Evolutionary conservation across 2,888 invertebrate species (phyloP).

Genomic region (Cosmorhoe ocellata): DNA sequence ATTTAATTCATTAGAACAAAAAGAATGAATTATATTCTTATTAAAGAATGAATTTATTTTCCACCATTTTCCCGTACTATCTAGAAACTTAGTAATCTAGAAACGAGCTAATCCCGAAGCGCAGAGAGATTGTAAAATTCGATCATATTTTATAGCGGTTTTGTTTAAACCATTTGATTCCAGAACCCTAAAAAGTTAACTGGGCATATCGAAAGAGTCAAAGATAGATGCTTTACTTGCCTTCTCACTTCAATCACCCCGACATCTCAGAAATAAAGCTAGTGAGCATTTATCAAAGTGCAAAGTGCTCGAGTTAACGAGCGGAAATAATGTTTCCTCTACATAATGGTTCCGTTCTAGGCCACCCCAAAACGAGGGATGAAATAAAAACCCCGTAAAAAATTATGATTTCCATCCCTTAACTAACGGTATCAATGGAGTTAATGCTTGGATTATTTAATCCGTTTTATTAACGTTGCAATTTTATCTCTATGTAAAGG

Average conservation of each 20-base stretch:
- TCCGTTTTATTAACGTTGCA: slow-evolving; percentile 23
- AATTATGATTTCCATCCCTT: slow-evolving; percentile 51
- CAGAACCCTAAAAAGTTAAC: slow-evolving; percentile 5
- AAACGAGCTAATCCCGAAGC: too few relatives aligned
- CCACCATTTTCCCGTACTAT: too few relatives aligned
- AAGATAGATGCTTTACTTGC: slow-evolving; percentile 6
- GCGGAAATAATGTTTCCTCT: slow-evolving; percentile 79
- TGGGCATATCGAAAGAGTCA: slow-evolving; percentile 20
- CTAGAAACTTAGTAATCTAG: too few relatives aligned
- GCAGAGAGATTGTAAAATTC: too few relatives aligned
- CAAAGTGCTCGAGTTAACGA: slow-evolving; percentile 75
- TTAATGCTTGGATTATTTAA: slow-evolving; percentile 1
- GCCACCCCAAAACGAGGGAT: slow-evolving; percentile 50
- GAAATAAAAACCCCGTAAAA: slow-evolving; percentile 62
- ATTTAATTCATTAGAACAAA: too few relatives aligned
- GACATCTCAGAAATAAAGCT: slow-evolving; percentile 56
- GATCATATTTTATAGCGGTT: too few relatives aligned
- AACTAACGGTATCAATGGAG: slow-evolving; percentile 33
- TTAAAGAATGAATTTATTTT: too few relatives aligned
- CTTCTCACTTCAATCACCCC: slow-evolving; percentile 40
- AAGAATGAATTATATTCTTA: too few relatives aligned
- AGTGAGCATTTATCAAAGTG: slow-evolving; percentile 76
- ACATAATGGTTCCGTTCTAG: slow-evolving; percentile 69
- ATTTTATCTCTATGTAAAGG: slow-evolving; percentile 6
- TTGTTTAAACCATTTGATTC: too few relatives aligned